phyloP scores from a whole-genome alignment of 2,797 vertebrate species.

The Enteromius unitaeniatus region DNA sequence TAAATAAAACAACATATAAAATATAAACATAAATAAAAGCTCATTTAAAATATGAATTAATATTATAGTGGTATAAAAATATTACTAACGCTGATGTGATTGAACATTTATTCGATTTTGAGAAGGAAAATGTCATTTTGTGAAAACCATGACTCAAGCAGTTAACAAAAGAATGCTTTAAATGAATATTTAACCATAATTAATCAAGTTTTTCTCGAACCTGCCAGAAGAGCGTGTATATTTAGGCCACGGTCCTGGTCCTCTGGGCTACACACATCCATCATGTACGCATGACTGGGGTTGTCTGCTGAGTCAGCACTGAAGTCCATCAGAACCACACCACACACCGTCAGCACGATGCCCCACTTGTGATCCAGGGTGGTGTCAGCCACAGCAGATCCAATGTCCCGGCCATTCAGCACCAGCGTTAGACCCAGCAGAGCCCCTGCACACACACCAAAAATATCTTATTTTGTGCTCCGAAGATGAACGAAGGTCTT shows the following conservation, averaged over 20 bases:
- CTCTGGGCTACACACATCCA: conserved; percentile 94
- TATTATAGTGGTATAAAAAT: not conserved
- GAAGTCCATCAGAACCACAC: conserved; percentile 97
- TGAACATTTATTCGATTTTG: not conserved
- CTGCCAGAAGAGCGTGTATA: conserved; percentile 93
- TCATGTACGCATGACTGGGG: conserved; percentile 98
- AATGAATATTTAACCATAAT: not conserved
- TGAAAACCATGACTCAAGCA: not conserved
- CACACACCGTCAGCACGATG: conserved; percentile 91
- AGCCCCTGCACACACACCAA: conserved; percentile 77
- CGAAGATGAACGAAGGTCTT: too few relatives aligned
- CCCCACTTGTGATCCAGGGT: conserved; percentile 91
- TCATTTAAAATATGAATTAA: not conserved
- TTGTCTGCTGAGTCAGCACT: conserved; percentile 97
- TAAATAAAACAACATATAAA: too few relatives aligned
- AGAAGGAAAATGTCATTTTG: not conserved
- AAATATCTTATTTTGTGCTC: too few relatives aligned
- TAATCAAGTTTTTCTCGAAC: conserved; percentile 66
- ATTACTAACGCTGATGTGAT: not conserved
- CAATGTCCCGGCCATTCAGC: conserved; percentile 94
- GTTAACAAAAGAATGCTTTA: not conserved
- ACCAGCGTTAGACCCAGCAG: conserved; percentile 89
- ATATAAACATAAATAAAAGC: not conserved
- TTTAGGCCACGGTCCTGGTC: conserved; percentile 97
- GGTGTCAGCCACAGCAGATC: conserved; percentile 85